Base-by-base conservation (phyloP, 2,888 invertebrate genomes). In the Seladonia tumulorum region DNA sequence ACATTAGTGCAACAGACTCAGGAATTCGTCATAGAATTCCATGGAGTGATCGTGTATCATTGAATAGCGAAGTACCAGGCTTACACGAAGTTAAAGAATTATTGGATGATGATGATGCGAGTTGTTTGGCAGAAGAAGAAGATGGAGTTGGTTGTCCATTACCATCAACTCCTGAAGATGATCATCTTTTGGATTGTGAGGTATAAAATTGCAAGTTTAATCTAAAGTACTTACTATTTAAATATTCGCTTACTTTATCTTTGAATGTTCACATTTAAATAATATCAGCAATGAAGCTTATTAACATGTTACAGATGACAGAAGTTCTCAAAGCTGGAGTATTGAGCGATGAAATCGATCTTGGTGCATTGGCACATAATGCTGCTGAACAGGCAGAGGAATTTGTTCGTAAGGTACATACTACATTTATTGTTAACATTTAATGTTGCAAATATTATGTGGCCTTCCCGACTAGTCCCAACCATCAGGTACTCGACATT, bases 301-400 rank as follows among this genome's bases (percentile, higher is more conserved):
- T 53, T 57, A 68, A 68, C 66, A 1, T 66, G 25, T 87, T 90
- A 8, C 86, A 96, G 96, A 98, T 98, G 97, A 97, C 97, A 53
- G 98, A 98, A 95, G 98, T 98, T 49, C 95, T 98, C 87, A 98
- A 98, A 95, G 98, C 98, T 83, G 98, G 98, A 68, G 98, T 98
- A 83, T 96, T 98, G 82, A 98, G 98, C 10, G 98, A 98, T 94
- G 98, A 98, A 95, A 97, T 98, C 82, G 98, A 98, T 95, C 96
- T 98, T 82, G 97, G 98, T 22, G 97, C 98, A 12, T 95, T 98
- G 90, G 98, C 98, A 12, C 98, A 98, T 93, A 98, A 97, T 93
- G 98, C 98, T 7, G 98, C 98, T 5, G 98, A 98, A 92, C 98
- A 98, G 94, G 99, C 99, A 0, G 99, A 99, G 95, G 98, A 98